Conservation (phyloP, 2,113 vertebrate species). For the Balaeniceps rex region DNA sequence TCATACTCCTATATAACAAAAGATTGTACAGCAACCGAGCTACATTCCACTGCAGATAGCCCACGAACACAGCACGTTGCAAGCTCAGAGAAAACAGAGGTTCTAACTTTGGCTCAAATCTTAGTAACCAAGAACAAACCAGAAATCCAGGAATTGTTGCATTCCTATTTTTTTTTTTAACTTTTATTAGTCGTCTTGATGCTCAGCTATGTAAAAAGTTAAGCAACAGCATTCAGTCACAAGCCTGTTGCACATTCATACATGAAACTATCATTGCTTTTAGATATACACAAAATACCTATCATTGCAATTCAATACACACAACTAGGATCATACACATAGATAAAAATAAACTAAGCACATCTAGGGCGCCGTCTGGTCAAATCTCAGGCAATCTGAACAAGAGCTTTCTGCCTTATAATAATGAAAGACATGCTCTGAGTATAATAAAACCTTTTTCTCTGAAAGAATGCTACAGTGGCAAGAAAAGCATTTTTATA, state of each 20-base stretch:
- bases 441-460: slow-evolving; percentile 65
- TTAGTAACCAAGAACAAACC: slow-evolving; percentile 56
- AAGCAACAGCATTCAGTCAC: slow-evolving; percentile 73
- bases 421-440: slow-evolving; percentile 73
- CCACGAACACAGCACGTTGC: slow-evolving; percentile 33
- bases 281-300: slow-evolving; percentile 79
- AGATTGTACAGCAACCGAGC: slow-evolving; percentile 27
- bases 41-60: slow-evolving; percentile 45
- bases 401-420: slow-evolving; percentile 69
- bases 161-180: slow-evolving; percentile 60
- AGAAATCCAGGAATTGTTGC: slow-evolving; percentile 71
- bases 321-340: slow-evolving; percentile 69
- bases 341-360: slow-evolving; percentile 72
- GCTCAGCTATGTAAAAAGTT: slow-evolving; percentile 73
- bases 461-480: slow-evolving; percentile 47
- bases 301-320: slow-evolving; percentile 76
- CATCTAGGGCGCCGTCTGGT: slow-evolving; percentile 70
- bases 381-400: slow-evolving; percentile 74
- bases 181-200: slow-evolving; percentile 47
- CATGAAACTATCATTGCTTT: slow-evolving; percentile 75
- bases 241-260: slow-evolving; percentile 82
- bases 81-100: slow-evolving; percentile 47
- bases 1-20: slow-evolving; percentile 29
- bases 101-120: slow-evolving; percentile 47
- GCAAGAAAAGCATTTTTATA: slow-evolving; percentile 70